Conservation (phyloP, 1,140 invertebrate genomes). For the Pseudomyrmex flavicornis region DNA sequence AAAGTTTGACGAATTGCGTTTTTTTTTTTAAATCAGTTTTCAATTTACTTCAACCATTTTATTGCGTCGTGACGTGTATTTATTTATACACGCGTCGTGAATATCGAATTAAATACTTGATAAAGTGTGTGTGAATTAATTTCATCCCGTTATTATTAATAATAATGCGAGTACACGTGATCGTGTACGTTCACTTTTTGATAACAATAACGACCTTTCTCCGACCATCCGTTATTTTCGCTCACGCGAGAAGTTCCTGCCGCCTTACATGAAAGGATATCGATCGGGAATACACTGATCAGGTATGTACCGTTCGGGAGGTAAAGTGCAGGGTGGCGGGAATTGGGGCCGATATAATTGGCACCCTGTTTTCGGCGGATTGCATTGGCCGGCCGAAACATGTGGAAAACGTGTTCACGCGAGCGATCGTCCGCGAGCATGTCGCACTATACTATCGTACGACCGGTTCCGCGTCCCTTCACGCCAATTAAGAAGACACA, state of each 20-base stretch:
- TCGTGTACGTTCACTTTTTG: neutral
- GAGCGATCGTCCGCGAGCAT: neutral
- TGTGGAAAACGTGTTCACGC: constrained; percentile 69
- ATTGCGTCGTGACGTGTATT: too few species aligned
- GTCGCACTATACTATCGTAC: neutral
- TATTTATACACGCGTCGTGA: too few species aligned
- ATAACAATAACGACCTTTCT: constrained; percentile 1
- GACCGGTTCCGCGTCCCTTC: constrained; percentile 43
- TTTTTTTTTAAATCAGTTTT: too few species aligned
- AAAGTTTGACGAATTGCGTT: too few species aligned
- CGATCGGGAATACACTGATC: constrained; percentile 28
- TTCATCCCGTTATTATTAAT: neutral
- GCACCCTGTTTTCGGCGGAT: constrained; percentile 70
- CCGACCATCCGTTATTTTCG: neutral
- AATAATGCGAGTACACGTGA: neutral
- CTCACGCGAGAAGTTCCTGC: neutral
- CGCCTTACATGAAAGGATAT: neutral
- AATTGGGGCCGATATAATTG: constrained; percentile 75
- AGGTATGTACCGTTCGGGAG: constrained; percentile 16
- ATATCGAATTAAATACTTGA: too few species aligned
- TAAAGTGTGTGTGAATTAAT: neutral
- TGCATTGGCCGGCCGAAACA: constrained; percentile 64
- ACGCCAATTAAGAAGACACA: constrained; percentile 46
- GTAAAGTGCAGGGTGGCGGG: constrained; percentile 9
- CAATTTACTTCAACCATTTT: too few species aligned